A percentile compares a stretch with the other conserved stretches of the same genome.
phyloP scores from a whole-genome alignment of 1,140 invertebrate genomes.

The Magallana gigas region DNA sequence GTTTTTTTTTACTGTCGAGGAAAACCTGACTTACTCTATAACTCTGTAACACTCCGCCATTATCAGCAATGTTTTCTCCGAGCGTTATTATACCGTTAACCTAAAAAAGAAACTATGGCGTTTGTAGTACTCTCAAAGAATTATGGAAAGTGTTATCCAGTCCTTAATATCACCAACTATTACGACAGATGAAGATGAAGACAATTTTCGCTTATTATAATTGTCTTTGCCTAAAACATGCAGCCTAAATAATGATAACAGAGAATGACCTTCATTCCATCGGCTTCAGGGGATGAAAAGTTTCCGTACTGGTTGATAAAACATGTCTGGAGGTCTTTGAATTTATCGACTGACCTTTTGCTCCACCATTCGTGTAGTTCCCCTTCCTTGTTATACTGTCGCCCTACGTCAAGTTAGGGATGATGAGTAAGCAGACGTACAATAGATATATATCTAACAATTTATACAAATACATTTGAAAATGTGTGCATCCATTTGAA shows the following conservation, averaged over 20 bases:
- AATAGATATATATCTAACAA: too few species aligned
- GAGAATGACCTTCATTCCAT: constrained; percentile 82
- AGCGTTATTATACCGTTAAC: constrained; percentile 79
- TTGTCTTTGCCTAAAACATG: too few species aligned
- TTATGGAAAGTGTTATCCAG: too few species aligned
- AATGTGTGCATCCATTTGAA: too few species aligned
- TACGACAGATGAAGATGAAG: too few species aligned
- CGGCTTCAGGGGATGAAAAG: constrained; percentile 86
- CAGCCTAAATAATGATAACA: too few species aligned
- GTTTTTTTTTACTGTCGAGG: neutral
- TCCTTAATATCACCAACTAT: too few species aligned
- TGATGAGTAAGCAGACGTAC: constrained; percentile 46
- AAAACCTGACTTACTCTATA: constrained; percentile 71
- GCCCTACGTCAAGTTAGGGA: constrained; percentile 81
- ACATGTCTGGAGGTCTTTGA: constrained; percentile 93
- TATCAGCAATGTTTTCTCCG: constrained; percentile 81
- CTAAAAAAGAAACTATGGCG: constrained; percentile 61
- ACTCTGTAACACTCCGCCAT: constrained; percentile 80
- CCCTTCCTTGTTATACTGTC: constrained; percentile 97
- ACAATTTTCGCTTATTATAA: too few species aligned
- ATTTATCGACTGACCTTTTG: constrained; percentile 91
- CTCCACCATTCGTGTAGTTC: constrained; percentile 99
- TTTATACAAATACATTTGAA: too few species aligned
- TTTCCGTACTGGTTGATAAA: constrained; percentile 96
- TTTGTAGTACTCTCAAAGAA: neutral